These are phyloP conservation scores for Merops nubicus DNA, from an alignment of 2,113 vertebrate genomes.

Conservation along the genomic window DNA sequence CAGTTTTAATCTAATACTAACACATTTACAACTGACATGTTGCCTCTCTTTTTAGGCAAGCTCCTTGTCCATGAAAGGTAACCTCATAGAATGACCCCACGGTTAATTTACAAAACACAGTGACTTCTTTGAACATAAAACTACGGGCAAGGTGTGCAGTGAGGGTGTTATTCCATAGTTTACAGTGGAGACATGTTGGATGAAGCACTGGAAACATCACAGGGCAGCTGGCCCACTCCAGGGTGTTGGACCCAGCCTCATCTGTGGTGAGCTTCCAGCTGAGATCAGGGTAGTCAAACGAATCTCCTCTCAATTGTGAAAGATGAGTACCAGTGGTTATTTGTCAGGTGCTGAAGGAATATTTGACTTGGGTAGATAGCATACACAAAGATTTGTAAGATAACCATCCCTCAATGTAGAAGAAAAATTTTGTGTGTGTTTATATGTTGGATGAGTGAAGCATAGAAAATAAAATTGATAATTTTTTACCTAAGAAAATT, in stretches of 20 bases:
- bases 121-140: not conserved
- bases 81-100: not conserved
- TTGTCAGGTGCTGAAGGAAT: not conserved
- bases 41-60: not conserved
- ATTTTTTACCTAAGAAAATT: not conserved
- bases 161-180: not conserved
- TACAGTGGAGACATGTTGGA: not conserved
- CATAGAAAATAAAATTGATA: not conserved
- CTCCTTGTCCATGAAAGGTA: not conserved
- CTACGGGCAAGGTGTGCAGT: not conserved
- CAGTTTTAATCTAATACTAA: not conserved
- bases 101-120: not conserved
- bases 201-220: not conserved
- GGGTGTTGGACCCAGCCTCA: not conserved
- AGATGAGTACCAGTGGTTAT: not conserved
- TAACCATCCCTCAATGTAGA: not conserved
- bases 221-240: not conserved
- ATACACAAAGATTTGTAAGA: not conserved
- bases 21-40: fast-evolving
- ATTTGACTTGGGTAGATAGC: not conserved
- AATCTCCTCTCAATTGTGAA: not conserved
- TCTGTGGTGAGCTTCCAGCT: not conserved
- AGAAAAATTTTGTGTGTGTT: not conserved
- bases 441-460: not conserved
- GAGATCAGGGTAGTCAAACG: not conserved